phyloP scores from a whole-genome alignment of 2,113 vertebrate species.

The Mellivora capensis region DNA sequence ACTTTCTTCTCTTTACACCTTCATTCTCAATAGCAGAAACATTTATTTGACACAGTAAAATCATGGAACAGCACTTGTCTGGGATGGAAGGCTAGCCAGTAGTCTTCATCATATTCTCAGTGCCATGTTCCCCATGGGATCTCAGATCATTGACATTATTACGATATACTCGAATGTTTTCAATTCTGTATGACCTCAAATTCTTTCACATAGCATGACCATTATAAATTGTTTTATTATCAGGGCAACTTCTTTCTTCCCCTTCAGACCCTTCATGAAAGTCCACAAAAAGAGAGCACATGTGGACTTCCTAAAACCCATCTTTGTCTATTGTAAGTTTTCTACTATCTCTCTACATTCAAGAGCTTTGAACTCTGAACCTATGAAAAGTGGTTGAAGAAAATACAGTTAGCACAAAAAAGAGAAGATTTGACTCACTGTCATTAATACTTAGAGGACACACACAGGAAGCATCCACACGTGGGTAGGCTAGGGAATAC shows the following conservation, averaged over 20 bases:
- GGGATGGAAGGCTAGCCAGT: not conserved
- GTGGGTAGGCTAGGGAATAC: fast-evolving
- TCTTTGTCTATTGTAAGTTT: not conserved
- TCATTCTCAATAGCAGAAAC: not conserved
- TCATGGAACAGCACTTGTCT: not conserved
- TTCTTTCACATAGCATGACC: not conserved
- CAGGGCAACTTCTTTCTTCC: not conserved
- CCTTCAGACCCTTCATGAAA: not conserved
- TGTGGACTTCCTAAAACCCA: not conserved
- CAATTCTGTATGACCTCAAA: not conserved
- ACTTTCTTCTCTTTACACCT: not conserved
- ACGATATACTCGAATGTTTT: not conserved
- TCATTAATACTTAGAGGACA: not conserved
- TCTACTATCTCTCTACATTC: not conserved
- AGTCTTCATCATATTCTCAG: not conserved
- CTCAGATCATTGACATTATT: not conserved
- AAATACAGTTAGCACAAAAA: not conserved
- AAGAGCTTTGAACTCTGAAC: not conserved
- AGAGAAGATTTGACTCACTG: not conserved
- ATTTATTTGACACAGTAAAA: not conserved
- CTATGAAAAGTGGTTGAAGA: not conserved
- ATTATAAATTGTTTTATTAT: not conserved
- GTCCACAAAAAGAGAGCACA: not conserved
- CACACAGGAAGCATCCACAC: not conserved
- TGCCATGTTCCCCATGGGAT: not conserved